Conservation (phyloP, 1,140 invertebrate genomes). For the Bombyx mandarina region DNA sequence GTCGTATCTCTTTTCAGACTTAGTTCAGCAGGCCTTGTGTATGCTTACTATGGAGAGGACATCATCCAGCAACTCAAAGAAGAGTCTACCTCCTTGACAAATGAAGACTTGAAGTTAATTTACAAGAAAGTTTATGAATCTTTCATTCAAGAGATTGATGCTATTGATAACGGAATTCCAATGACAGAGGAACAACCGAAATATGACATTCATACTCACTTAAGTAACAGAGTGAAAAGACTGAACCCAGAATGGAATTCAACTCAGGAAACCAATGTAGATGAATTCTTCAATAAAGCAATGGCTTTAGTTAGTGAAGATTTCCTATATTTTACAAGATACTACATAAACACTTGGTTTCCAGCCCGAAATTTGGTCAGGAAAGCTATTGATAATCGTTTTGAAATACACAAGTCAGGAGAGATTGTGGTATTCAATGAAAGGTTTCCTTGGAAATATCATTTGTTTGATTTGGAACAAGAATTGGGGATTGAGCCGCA, state of each 20-base stretch:
- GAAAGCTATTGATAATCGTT: conserved; percentile 79
- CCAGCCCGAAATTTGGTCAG: conserved; percentile 85
- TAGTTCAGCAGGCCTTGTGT: conserved; percentile 96
- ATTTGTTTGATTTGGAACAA: conserved; percentile 87
- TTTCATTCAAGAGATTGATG: conserved; percentile 96
- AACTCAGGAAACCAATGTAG: conserved; percentile 65
- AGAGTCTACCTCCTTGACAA: conserved; percentile 58
- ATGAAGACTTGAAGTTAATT: conserved; percentile 73
- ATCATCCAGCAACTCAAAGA: conserved; percentile 73
- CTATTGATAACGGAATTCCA: conserved; percentile 94
- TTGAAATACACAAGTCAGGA: conserved; percentile 76
- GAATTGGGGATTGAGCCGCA: conserved; percentile 75
- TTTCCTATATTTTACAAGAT: conserved; percentile 82
- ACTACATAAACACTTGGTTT: conserved; percentile 83
- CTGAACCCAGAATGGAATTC: conserved; percentile 94
- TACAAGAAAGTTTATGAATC: conserved; percentile 90
- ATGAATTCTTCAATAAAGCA: conserved; percentile 81
- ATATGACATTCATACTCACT: conserved; percentile 85
- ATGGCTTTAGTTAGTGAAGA: conserved; percentile 85
- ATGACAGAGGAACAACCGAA: conserved; percentile 83
- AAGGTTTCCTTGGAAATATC: conserved; percentile 90
- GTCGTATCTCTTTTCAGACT: conserved; percentile 75
- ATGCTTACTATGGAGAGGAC: conserved; percentile 89
- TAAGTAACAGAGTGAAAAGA: conserved; percentile 81
- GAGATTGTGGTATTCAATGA: conserved; percentile 83